These are phyloP conservation scores for Porites australiensis DNA, from an alignment of 64 coral and sea anemone genomes.

Conservation along the genomic window DNA sequence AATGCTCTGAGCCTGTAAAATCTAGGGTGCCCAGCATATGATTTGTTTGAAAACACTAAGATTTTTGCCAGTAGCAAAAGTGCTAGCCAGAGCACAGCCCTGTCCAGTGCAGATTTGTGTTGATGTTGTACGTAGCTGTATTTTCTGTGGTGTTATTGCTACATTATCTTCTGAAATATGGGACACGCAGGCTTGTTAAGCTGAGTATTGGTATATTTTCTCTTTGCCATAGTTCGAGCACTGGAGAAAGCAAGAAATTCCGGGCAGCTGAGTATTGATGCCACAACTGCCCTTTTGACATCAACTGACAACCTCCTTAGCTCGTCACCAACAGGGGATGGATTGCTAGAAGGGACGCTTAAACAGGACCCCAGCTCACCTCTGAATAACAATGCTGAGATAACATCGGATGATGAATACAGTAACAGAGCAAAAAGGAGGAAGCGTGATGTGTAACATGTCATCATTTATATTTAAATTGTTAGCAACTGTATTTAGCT, in stretches of 20 bases:
- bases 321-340: slow-evolving; percentile 70
- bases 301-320: slow-evolving; percentile 76
- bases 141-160: too few relatives aligned
- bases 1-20: too few relatives aligned
- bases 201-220: neutral
- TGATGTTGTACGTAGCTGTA: too few relatives aligned
- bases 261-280: slow-evolving; percentile 80
- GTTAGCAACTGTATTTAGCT: neutral
- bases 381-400: slow-evolving; percentile 94
- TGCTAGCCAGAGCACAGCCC: too few relatives aligned
- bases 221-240: slow-evolving; percentile 72
- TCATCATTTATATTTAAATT: neutral
- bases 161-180: too few relatives aligned
- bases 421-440: slow-evolving; percentile 81
- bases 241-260: slow-evolving; percentile 85
- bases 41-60: too few relatives aligned
- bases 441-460: slow-evolving; percentile 78
- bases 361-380: slow-evolving; percentile 72
- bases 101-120: too few relatives aligned
- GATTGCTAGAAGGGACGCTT: slow-evolving; percentile 62
- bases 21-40: too few relatives aligned
- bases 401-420: slow-evolving; percentile 91
- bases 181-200: neutral
- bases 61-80: too few relatives aligned
- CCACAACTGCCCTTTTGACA: slow-evolving; percentile 71